phyloP scores from a whole-genome alignment of 2,888 invertebrate genomes.

The Podotricha telesiphe region DNA sequence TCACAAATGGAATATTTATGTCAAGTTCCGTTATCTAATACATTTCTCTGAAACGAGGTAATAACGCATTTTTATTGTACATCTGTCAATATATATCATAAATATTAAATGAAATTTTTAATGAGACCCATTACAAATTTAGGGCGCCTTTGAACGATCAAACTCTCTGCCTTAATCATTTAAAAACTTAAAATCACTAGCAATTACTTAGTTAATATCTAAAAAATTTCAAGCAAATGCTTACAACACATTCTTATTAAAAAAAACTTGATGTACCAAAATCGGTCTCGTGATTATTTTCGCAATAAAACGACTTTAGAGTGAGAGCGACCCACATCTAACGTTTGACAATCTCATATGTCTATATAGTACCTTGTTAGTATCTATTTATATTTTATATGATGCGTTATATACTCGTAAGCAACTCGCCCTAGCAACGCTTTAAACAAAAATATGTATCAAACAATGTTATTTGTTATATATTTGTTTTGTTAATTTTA shows the following conservation, averaged over 20 bases:
- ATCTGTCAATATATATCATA: too few relatives aligned
- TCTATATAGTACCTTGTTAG: background rate
- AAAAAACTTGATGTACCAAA: slow-evolving; percentile 31
- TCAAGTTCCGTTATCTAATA: too few relatives aligned
- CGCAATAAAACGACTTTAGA: slow-evolving; percentile 31
- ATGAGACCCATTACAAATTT: too few relatives aligned
- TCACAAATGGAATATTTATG: too few relatives aligned
- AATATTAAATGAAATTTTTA: too few relatives aligned
- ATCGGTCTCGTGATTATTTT: slow-evolving; percentile 34
- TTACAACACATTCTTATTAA: slow-evolving; percentile 23
- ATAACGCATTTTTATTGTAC: too few relatives aligned
- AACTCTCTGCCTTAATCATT: too few relatives aligned
- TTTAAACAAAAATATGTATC: background rate
- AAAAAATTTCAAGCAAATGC: slow-evolving; percentile 21
- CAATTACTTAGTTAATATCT: background rate
- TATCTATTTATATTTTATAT: background rate
- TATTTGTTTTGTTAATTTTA: too few relatives aligned
- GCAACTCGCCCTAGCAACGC: background rate
- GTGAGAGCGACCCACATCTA: slow-evolving; percentile 36
- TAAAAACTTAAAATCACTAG: too few relatives aligned
- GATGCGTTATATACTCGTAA: background rate
- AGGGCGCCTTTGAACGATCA: too few relatives aligned
- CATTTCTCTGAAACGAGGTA: too few relatives aligned
- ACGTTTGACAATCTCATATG: slow-evolving; percentile 25
- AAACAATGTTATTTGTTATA: too few relatives aligned